Evolutionary conservation across 2,888 invertebrate species (phyloP), one percentile per base, ranked within the genome.

Genomic region (Melinaea marsaeus): DNA sequence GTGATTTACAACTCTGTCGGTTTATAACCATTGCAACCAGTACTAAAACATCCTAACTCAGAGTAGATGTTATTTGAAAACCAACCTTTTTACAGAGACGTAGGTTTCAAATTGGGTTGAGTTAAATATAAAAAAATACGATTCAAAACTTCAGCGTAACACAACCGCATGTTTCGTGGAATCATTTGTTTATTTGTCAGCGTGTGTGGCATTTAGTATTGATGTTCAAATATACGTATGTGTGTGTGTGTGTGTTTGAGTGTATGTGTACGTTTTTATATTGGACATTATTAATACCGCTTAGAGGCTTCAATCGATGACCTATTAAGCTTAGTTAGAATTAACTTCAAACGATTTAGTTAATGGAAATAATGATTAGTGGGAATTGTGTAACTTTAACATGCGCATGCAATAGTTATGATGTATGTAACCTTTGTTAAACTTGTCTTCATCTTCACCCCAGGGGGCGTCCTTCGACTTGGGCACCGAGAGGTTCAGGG

Each of bases 401-500:
- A 22, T 22, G 22, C 22, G 51, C 35, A 35, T 34, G 32, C 34
- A 51, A 59, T 37, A 58, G 7, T 4, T 51, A 13, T 60, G 22
- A 7, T 56, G 65, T 84, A 79, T n/a, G n/a, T 22, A 67, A 88
- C 88, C 88, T 84, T 85, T 88, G 22, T 65, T 67, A 32, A 73
- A 72, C 69, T 81, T 83, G 2, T 87, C 86, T 37, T 88, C 87
- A 4, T 88, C 88, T 61, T 65, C 68, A 4, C 76, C 72, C 83
- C 85, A 85, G 2, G 81, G 72, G 0, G 83, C 81, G 48, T 87
- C 89, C 68, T 88, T 88, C 61, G 88, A 82, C 73, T 92, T 92
- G 65, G 92, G 90, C 81, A 93, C 92, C 63, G 92, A 92, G 72
- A 93, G 79, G 79, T 93, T 92, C 63, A 93, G 77, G 6, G 93